Base-by-base conservation (phyloP, 2,113 vertebrate genomes). In the Merops nubicus region DNA sequence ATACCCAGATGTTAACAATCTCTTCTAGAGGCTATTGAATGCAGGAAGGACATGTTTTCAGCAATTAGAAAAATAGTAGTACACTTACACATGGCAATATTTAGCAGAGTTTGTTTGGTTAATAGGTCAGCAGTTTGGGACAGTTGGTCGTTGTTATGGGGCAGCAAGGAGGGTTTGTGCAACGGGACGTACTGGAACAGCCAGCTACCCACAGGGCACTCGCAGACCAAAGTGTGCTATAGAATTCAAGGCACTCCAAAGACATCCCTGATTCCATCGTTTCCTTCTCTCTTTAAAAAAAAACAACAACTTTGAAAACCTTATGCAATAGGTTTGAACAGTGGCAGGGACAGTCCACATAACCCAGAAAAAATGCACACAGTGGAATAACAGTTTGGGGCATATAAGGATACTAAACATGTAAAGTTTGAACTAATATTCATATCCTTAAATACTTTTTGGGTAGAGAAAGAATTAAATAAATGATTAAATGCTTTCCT, bases 61-160 rank as follows among this genome's bases (percentile, higher is more conserved):
- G 95, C 96, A 97, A 97, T 97, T 97, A 97, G 91, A 96, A 93
- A 97, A 96, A 95, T 96, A 91, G 94, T 93, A 68, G 86, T 82
- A 70, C 86, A 50, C 73, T 96, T 96, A 97, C 96, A 97, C 82
- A 96, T 97, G 96, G 96, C 96, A 97, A 94, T 95, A 96, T 96
- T 97, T 97, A 96, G 83, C 92, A 56, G 76, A 84, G 93, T 85
- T 97, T 96, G 92, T 92, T 87, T 96, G 95, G 95, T 88, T 96
- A 97, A 96, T 89, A 96, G 92, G 86, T 92, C 95, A 87, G 95
- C 76, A 89, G 76, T 59, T 92, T 91, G 86, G 94, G 93, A 89
- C 86, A 78, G 76, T 87, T 65, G 88, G 76, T 85, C 62, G 88
- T 85, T 96, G 89, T 93, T 96, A 78, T 0, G 40, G 79, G 73